Conservation (phyloP, 1,140 invertebrate genomes). For the Pseudomyrmex cubaensis region DNA sequence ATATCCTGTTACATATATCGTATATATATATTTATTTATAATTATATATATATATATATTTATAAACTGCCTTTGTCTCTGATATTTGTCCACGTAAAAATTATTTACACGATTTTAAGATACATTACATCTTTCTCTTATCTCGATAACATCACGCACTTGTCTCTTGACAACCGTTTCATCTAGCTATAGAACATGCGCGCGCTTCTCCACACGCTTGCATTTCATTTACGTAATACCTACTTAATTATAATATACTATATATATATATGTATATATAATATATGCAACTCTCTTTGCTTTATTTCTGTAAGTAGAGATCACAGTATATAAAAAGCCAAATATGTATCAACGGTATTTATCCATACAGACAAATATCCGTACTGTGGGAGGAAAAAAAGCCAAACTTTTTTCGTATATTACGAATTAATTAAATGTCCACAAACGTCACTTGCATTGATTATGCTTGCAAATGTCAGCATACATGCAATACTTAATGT, state of each 20-base stretch:
- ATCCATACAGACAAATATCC: neutral
- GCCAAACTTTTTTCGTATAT: no score
- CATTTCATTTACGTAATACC: constrained; percentile 46
- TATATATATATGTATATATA: no score
- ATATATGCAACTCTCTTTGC: constrained; percentile 35
- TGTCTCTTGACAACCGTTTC: constrained; percentile 26
- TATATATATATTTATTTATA: constrained; percentile 63
- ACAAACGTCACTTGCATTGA: no score
- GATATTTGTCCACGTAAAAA: constrained; percentile 52
- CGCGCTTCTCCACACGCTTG: neutral
- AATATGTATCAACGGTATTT: constrained; percentile 79
- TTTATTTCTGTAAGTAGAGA: constrained; percentile 74
- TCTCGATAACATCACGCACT: constrained; percentile 49
- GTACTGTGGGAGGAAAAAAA: no score
- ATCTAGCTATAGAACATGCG: constrained; percentile 11
- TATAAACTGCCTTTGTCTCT: constrained; percentile 67
- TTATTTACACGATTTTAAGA: constrained; percentile 66
- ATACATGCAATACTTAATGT: no score
- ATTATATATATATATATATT: constrained; percentile 61
- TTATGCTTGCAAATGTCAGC: no score
- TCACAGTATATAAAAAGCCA: constrained; percentile 85
- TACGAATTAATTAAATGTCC: no score
- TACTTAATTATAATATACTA: constrained; percentile 21
- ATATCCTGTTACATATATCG: constrained; percentile 43
- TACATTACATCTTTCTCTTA: constrained; percentile 48